Conservation (phyloP, 2,888 invertebrate genomes). For the Spodoptera exigua region DNA sequence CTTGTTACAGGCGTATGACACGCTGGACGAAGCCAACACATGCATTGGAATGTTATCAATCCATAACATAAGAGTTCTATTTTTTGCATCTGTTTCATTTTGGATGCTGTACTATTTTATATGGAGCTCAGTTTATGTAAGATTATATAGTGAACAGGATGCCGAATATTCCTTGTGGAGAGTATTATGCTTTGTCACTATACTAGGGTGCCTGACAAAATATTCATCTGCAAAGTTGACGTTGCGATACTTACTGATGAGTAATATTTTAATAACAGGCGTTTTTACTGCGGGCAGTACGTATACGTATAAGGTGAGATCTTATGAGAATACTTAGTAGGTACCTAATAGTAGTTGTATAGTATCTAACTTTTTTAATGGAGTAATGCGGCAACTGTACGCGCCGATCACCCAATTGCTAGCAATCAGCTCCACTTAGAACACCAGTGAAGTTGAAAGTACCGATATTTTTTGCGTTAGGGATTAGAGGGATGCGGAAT, state of each 20-base stretch:
- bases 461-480: no score
- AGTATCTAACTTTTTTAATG: no score
- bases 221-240: constrained; percentile 67
- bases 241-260: constrained; percentile 68
- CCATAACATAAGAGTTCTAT: constrained; percentile 72
- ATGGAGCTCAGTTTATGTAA: constrained; percentile 76
- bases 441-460: no score
- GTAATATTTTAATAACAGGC: constrained; percentile 72
- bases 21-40: constrained; percentile 76
- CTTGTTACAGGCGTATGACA: constrained; percentile 78
- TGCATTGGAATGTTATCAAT: constrained; percentile 74
- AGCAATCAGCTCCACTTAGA: neutral
- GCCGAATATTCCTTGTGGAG: constrained; percentile 61
- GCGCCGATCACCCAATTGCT: no score
- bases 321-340: no score
- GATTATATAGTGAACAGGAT: constrained; percentile 65
- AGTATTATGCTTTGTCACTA: constrained; percentile 64
- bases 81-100: constrained; percentile 63
- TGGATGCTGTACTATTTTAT: constrained; percentile 76
- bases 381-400: no score
- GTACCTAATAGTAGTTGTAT: no score
- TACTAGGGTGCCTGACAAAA: constrained; percentile 69
- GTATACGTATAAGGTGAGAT: constrained; percentile 58
- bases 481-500: no score
- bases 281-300: constrained; percentile 62